phyloP scores from a whole-genome alignment of 2,797 vertebrate species.

The Euthynnus affinis region DNA sequence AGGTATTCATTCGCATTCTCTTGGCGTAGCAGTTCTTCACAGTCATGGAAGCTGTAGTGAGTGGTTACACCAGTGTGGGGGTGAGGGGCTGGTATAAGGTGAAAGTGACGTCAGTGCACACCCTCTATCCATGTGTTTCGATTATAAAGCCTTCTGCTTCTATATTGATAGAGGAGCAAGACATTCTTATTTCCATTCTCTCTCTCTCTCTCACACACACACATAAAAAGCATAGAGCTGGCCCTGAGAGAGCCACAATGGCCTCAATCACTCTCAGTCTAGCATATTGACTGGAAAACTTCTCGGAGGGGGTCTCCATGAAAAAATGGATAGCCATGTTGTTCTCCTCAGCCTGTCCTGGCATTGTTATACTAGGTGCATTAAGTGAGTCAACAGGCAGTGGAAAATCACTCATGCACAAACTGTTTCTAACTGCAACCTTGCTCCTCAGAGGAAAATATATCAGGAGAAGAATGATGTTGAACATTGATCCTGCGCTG shows the following conservation, averaged over 20 bases:
- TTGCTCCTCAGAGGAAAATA: constrained; percentile 60
- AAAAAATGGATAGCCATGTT: constrained; percentile 47
- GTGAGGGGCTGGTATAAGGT: not conserved
- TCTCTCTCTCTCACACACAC: constrained; percentile 1
- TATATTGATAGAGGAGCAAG: not conserved
- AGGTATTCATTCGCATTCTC: not conserved
- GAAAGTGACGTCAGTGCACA: not conserved
- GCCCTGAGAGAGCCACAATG: constrained; percentile 31
- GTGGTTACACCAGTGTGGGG: not conserved
- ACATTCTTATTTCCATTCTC: constrained; percentile 6
- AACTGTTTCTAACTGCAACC: constrained; percentile 59
- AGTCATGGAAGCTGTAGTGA: not conserved
- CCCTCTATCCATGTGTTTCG: not conserved
- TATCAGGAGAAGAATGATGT: constrained; percentile 65
- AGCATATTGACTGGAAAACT: constrained; percentile 60
- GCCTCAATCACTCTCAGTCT: constrained; percentile 51
- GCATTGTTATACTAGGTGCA: constrained; percentile 50
- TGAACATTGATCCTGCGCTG: constrained; percentile 59
- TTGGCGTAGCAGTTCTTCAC: not conserved
- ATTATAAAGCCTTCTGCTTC: constrained; percentile 7
- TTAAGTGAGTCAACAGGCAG: constrained; percentile 60
- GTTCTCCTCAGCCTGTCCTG: constrained; percentile 30
- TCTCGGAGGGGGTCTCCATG: constrained; percentile 42
- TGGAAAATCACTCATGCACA: constrained; percentile 63
- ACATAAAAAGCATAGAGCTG: constrained; percentile 9